These are phyloP conservation scores for Brachyrhaphis roseni DNA, from an alignment of 2,797 vertebrate genomes.

Conservation along the genomic window DNA sequence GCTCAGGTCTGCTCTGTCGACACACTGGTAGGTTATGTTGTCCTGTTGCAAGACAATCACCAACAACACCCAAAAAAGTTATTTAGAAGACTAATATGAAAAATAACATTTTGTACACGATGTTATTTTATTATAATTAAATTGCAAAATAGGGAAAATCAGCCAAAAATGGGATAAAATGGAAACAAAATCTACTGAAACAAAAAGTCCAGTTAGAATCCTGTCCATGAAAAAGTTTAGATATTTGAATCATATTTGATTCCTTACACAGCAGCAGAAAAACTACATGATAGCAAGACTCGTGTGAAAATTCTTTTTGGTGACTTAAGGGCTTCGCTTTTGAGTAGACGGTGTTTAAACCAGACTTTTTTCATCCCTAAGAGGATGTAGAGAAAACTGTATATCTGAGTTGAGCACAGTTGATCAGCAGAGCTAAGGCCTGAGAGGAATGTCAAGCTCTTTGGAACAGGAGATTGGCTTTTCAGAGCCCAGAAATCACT, in stretches of 20 bases:
- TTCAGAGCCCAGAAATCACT: background rate
- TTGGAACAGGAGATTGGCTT: background rate
- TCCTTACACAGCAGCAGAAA: background rate
- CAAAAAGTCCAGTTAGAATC: background rate
- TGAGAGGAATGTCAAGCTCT: background rate
- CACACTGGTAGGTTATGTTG: background rate
- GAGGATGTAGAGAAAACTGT: background rate
- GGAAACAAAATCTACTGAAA: background rate
- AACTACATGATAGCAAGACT: background rate
- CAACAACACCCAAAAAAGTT: background rate
- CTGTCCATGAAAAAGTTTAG: too few relatives aligned
- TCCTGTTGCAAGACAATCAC: background rate
- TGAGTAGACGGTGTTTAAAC: background rate
- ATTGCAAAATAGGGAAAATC: background rate
- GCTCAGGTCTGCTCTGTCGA: background rate
- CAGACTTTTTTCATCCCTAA: background rate
- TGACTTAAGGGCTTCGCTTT: background rate
- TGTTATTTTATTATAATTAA: background rate
- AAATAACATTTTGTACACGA: background rate
- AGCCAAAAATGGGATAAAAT: background rate
- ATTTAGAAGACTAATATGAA: background rate
- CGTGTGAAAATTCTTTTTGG: background rate
- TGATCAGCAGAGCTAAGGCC: background rate
- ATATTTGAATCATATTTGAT: background rate
- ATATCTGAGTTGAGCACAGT: background rate